A percentile compares a stretch with the other conserved stretches of the same genome.
Evolutionary conservation across 2,888 invertebrate genomes (phyloP).

Genomic region (Drosophila mulleri): DNA sequence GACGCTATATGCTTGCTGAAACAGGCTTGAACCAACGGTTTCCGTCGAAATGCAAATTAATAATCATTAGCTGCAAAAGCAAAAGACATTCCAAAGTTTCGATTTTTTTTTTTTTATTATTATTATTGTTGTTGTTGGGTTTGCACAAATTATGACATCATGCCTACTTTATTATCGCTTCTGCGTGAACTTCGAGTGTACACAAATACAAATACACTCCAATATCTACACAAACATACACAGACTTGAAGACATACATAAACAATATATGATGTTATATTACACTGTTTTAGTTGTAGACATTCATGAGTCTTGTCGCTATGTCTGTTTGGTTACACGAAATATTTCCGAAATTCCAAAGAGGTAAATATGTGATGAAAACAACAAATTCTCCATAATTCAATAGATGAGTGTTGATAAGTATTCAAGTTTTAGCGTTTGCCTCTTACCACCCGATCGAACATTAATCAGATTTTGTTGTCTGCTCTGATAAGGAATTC

Average conservation of each 20-base stretch:
- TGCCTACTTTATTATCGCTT: slow-evolving; percentile 69
- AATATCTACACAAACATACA: slow-evolving; percentile 5
- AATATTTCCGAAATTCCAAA: slow-evolving; percentile 9
- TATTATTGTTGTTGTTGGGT: slow-evolving; percentile 31
- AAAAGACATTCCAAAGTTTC: slow-evolving; percentile 49
- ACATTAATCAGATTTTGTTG: not conserved
- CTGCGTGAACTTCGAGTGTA: slow-evolving; percentile 64
- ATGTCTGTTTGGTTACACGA: not conserved
- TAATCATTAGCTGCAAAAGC: slow-evolving; percentile 47
- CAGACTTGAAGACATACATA: not conserved
- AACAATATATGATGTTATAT: slow-evolving; percentile 14
- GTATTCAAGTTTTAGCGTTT: not conserved
- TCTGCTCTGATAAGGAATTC: slow-evolving; percentile 1
- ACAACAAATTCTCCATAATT: slow-evolving; percentile 9
- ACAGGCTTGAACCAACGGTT: slow-evolving; percentile 37
- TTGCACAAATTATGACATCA: slow-evolving; percentile 71
- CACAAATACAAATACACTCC: not conserved
- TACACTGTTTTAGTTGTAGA: slow-evolving; percentile 4
- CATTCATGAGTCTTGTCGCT: slow-evolving; percentile 18
- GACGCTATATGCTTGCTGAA: slow-evolving; percentile 16
- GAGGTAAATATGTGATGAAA: not conserved
- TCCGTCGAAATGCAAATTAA: slow-evolving; percentile 62
- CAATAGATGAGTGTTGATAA: not conserved
- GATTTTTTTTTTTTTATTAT: not conserved
- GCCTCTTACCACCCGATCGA: not conserved